phyloP scores from a whole-genome alignment of 2,888 invertebrate genomes.

The Timandra comae region DNA sequence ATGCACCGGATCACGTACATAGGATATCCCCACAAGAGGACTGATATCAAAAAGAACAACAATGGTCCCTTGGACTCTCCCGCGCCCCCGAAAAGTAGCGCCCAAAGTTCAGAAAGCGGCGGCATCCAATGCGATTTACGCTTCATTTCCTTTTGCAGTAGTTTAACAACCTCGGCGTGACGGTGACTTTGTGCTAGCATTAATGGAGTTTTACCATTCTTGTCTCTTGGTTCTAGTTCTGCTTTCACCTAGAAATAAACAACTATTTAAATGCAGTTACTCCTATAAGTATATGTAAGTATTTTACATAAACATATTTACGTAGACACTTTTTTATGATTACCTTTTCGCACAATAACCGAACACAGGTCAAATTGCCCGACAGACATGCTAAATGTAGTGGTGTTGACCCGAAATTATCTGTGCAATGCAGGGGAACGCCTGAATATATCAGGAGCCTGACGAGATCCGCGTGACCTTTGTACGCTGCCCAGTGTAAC shows the following conservation, averaged over 20 bases:
- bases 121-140: slow-evolving; percentile 91
- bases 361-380: slow-evolving; percentile 91
- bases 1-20: slow-evolving; percentile 95
- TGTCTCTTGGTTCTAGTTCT: slow-evolving; percentile 90
- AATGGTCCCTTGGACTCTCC: slow-evolving; percentile 94
- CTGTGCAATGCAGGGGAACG: slow-evolving; percentile 91
- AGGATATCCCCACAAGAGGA: slow-evolving; percentile 93
- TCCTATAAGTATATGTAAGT: too few species aligned
- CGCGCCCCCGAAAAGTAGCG: slow-evolving; percentile 91
- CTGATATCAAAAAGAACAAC: slow-evolving; percentile 89
- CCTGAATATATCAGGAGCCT: slow-evolving; percentile 93
- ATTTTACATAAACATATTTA: too few species aligned
- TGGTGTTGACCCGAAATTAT: slow-evolving; percentile 95
- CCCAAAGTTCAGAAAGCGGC: slow-evolving; percentile 91
- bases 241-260: slow-evolving; percentile 82
- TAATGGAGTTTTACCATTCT: slow-evolving; percentile 93
- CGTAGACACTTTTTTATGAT: too few species aligned
- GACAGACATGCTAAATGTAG: slow-evolving; percentile 92
- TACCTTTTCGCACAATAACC: slow-evolving; percentile 91
- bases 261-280: too few species aligned
- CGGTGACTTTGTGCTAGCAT: slow-evolving; percentile 93
- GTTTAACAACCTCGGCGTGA: slow-evolving; percentile 88
- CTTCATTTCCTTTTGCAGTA: slow-evolving; percentile 88
- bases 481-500: slow-evolving; percentile 95
- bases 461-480: slow-evolving; percentile 92